Evolutionary conservation across 2,113 vertebrate genomes (phyloP).

Genomic region (Lamprologus tigripictilis): DNA sequence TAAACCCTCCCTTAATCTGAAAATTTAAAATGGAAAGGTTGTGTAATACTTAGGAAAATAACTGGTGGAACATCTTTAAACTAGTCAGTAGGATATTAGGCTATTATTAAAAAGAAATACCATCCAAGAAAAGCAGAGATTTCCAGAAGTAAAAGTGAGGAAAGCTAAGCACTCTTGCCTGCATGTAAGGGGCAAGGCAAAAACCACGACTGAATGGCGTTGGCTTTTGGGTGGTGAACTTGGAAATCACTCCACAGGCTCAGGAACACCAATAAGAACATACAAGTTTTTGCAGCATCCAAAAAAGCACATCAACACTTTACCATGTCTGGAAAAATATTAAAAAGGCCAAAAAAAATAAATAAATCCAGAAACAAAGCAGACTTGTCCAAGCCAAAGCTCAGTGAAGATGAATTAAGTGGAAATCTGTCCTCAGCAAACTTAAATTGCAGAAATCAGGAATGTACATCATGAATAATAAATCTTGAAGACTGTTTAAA

Average conservation of each 20-base stretch:
- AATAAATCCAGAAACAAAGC: background rate
- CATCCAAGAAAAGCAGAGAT: background rate
- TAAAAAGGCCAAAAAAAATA: background rate
- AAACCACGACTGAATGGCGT: rapidly evolving
- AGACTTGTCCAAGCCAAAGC: background rate
- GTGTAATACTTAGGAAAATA: background rate
- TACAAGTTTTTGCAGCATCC: background rate
- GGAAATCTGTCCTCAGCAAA: background rate
- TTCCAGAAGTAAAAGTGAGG: background rate
- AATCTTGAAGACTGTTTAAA: background rate
- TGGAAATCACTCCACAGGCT: rapidly evolving
- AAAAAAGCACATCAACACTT: background rate
- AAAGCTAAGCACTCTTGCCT: background rate
- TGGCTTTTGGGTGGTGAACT: background rate
- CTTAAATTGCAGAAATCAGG: background rate
- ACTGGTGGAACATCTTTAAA: background rate
- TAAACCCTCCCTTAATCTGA: background rate
- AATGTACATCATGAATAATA: background rate
- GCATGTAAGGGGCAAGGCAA: rapidly evolving
- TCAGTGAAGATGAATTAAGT: background rate
- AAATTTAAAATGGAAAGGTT: background rate
- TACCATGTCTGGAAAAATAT: background rate
- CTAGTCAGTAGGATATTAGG: background rate
- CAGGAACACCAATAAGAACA: background rate
- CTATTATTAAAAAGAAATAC: rapidly evolving